phyloP scores from a whole-genome alignment of 1,140 invertebrate genomes.

The Hycleus cichorii region DNA sequence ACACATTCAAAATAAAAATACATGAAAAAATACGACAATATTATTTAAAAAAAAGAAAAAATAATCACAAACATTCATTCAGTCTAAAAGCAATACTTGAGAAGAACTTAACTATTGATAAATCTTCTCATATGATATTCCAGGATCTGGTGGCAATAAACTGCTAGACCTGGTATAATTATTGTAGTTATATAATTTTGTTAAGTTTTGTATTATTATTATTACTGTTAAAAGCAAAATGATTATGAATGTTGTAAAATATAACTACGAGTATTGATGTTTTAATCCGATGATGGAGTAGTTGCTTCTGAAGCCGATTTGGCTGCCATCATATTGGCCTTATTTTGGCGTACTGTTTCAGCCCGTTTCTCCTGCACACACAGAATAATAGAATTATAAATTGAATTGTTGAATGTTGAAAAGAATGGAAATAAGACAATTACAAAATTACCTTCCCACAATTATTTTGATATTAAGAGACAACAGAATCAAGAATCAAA shows the following conservation, averaged over 20 bases:
- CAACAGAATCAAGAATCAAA: too few species aligned
- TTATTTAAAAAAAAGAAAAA: slow-evolving; percentile 12
- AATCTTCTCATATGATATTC: slow-evolving; percentile 23
- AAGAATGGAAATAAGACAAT: slow-evolving; percentile 2
- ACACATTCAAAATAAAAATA: slow-evolving; percentile 18
- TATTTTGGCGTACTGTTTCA: slow-evolving; percentile 79
- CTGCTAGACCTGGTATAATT: neutral
- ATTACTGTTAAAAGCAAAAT: slow-evolving; percentile 10
- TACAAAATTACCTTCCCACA: neutral
- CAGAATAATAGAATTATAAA: neutral
- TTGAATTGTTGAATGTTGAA: too few species aligned
- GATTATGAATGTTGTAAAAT: slow-evolving; percentile 13
- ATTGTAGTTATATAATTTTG: neutral
- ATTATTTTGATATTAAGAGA: neutral
- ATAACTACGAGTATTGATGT: slow-evolving; percentile 13
- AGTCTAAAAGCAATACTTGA: slow-evolving; percentile 31
- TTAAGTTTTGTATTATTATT: neutral
- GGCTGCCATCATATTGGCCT: slow-evolving; percentile 50
- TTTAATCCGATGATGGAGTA: slow-evolving; percentile 56
- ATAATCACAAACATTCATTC: slow-evolving; percentile 24
- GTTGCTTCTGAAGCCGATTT: slow-evolving; percentile 32
- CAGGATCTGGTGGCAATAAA: neutral
- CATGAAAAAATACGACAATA: slow-evolving; percentile 14
- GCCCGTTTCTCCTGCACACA: slow-evolving; percentile 69
- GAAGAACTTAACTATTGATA: slow-evolving; percentile 21